Evolutionary conservation across 2,888 invertebrate species (phyloP), one percentile per base, ranked within the genome.

Genomic region (Dyspetes luteomarginatus): DNA sequence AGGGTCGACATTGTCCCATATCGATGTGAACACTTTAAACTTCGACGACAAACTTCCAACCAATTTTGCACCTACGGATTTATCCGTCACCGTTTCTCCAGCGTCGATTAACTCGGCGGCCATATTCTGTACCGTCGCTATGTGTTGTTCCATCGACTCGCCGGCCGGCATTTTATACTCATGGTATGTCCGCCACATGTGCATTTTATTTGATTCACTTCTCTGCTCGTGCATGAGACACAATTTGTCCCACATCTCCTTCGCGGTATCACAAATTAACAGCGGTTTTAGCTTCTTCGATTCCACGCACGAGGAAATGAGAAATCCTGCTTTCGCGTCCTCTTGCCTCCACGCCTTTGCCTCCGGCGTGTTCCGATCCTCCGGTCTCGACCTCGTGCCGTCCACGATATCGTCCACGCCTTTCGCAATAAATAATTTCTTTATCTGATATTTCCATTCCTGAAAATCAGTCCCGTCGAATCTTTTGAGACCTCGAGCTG

Each of bases 391-490:
- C 41, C 76, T 73, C 69, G 56, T 30, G 45, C 75, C 78, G 36
- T 78, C 65, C 19, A 82, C 82, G 17, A 78, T 41, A 73, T 82
- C 79, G 19, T 58, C 28, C 0, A 76, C 55, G 45, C 72, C 79
- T n/a, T 72, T 55, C 5, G 72, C 68, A 26, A 79, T 45, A 58
- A 82, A 79, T 73, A 82, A 71, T 12, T 22, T 41, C 15, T 72
- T 74, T 1, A 75, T 36, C 17, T 78, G 78, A 28, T 24, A 71
- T 28, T 82, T 82, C 81, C 78, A 78, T 19, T 36, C 71, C 62
- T 75, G 75, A n/a, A 78, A 82, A 43, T 79, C 41, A 5, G n/a
- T 55, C 7, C 82, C 82, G 68, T 78, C 75, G 52, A 82, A 82
- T 75, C 71, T 71, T 30, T 58, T 74, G 26, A 74, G 45, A 43